These are phyloP conservation scores for Bryconaethiops microstoma DNA, from an alignment of 2,797 vertebrate genomes.

Conservation along the genomic window DNA sequence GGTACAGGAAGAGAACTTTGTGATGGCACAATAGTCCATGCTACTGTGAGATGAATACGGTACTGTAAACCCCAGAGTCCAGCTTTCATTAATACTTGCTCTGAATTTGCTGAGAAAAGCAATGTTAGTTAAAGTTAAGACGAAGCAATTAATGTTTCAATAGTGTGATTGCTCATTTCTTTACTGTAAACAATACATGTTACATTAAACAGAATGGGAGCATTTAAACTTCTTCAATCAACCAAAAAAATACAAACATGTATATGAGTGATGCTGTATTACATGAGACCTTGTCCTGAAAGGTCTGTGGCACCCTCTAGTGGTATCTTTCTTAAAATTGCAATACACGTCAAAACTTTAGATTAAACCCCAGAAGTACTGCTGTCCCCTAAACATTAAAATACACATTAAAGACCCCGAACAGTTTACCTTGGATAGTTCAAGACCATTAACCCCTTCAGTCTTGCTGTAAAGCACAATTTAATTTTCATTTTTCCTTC, in stretches of 20 bases:
- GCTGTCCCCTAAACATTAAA: too few species aligned
- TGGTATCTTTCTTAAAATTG: neutral
- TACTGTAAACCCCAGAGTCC: neutral
- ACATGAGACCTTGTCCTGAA: neutral
- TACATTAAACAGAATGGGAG: too few species aligned
- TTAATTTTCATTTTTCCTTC: neutral
- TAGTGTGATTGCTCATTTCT: too few species aligned
- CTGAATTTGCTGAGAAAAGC: too few species aligned
- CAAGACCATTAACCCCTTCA: neutral
- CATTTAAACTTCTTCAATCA: too few species aligned
- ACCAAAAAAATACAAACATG: too few species aligned
- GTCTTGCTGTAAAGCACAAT: neutral
- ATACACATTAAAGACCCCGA: too few species aligned
- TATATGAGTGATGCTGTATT: too few species aligned
- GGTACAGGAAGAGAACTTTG: neutral
- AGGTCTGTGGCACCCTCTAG: conserved; percentile 26
- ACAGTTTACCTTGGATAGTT: neutral
- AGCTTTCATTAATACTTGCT: neutral
- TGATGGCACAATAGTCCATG: neutral
- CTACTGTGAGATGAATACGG: neutral
- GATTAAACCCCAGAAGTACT: too few species aligned
- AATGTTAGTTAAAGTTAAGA: too few species aligned
- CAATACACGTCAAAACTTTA: neutral
- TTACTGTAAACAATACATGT: too few species aligned
- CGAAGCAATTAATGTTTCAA: too few species aligned